These are phyloP conservation scores for Nesogale talazaci DNA, from an alignment of 2,113 vertebrate genomes.

Conservation along the genomic window DNA sequence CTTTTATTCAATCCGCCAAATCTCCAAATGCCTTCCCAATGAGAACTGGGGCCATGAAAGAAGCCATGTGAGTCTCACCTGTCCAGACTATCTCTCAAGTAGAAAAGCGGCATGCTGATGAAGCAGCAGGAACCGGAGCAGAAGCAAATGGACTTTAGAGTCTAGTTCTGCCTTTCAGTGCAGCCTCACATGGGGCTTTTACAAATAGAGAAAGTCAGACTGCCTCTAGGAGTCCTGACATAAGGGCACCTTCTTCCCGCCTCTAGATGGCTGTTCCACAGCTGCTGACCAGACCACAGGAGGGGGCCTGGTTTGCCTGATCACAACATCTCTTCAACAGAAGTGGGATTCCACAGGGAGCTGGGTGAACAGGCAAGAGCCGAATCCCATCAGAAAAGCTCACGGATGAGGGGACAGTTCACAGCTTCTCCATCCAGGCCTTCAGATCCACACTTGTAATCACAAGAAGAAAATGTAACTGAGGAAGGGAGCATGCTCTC, in stretches of 20 bases:
- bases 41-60: background rate
- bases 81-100: background rate
- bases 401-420: rapidly evolving
- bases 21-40: background rate
- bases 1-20: background rate
- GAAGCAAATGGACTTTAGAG: rapidly evolving
- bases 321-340: background rate
- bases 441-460: background rate
- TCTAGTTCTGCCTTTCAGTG: background rate
- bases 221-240: too few relatives aligned
- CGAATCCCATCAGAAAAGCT: too few relatives aligned
- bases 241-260: background rate
- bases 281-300: background rate
- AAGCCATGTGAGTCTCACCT: background rate
- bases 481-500: background rate
- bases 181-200: background rate
- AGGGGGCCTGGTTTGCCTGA: background rate
- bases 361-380: background rate
- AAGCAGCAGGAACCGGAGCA: background rate
- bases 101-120: background rate
- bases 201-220: too few relatives aligned
- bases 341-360: background rate
- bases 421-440: background rate
- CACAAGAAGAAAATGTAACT: background rate
- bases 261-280: background rate